These are phyloP conservation scores for Conger conger DNA, from an alignment of 2,113 vertebrate species.

Conservation along the genomic window DNA sequence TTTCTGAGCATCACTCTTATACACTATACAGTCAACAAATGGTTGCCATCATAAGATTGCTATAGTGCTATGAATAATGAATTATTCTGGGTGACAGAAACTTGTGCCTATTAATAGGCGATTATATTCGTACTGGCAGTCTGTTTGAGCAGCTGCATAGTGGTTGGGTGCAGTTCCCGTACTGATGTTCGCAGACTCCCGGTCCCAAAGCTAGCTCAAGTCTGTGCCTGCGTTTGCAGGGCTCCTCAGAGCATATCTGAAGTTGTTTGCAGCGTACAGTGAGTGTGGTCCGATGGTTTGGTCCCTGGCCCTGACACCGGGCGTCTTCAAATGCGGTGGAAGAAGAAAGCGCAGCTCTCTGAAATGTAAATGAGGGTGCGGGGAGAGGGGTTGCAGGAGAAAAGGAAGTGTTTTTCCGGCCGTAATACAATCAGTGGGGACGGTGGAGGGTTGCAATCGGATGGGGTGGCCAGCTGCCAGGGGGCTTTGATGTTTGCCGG, in stretches of 20 bases:
- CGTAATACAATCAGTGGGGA: background rate
- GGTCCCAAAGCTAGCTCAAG: background rate
- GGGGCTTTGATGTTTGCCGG: slow-evolving; percentile 20
- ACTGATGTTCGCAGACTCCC: background rate
- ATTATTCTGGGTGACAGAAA: no score
- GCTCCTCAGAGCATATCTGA: no score
- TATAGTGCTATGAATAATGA: no score
- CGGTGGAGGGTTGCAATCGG: slow-evolving; percentile 6
- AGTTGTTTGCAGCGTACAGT: background rate
- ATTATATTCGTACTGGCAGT: no score
- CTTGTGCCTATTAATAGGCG: no score
- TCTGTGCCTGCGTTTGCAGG: background rate
- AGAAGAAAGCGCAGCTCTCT: background rate
- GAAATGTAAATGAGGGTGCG: background rate
- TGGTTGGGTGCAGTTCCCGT: background rate
- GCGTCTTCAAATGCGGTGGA: background rate
- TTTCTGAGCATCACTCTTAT: no score
- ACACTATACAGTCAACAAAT: no score
- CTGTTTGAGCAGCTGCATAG: background rate
- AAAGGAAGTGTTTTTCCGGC: slow-evolving; percentile 2
- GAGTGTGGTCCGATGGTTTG: background rate
- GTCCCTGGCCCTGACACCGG: background rate
- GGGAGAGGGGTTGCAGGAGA: background rate
- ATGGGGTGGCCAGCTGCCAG: slow-evolving; percentile 6
- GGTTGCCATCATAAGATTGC: no score